These are phyloP conservation scores for Parnassius glacialis DNA, from an alignment of 2,888 invertebrate genomes.

Conservation along the genomic window DNA sequence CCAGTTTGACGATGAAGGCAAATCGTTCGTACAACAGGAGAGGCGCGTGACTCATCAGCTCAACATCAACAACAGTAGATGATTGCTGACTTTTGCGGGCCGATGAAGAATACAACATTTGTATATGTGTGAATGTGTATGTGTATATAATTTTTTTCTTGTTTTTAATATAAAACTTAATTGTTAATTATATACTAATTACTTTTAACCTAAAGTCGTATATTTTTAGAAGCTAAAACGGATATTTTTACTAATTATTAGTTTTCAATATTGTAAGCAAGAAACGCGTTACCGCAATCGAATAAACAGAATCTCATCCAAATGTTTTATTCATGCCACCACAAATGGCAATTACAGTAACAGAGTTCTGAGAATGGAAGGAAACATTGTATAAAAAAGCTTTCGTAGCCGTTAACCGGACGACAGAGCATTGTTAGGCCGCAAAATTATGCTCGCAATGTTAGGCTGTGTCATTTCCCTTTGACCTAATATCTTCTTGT, in stretches of 20 bases:
- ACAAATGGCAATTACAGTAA: slow-evolving; percentile 68
- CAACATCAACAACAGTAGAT: too few species aligned
- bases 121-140: too few species aligned
- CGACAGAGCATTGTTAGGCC: slow-evolving; percentile 49
- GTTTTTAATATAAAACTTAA: too few species aligned
- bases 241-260: slow-evolving; percentile 3
- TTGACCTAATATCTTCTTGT: slow-evolving; percentile 39
- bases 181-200: too few species aligned
- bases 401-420: slow-evolving; percentile 48
- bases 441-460: slow-evolving; percentile 57
- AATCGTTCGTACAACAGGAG: too few species aligned
- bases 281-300: slow-evolving; percentile 48
- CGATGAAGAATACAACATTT: too few species aligned
- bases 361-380: slow-evolving; percentile 40
- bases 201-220: too few species aligned
- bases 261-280: slow-evolving; percentile 13
- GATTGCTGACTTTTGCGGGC: too few species aligned
- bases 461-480: slow-evolving; percentile 49
- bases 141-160: too few species aligned
- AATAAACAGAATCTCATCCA: slow-evolving; percentile 59
- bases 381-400: slow-evolving; percentile 46
- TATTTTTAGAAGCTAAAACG: slow-evolving; percentile 9
- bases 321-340: slow-evolving; percentile 68
- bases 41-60: too few species aligned
- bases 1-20: too few species aligned